phyloP scores from a whole-genome alignment of 2,113 vertebrate genomes.

The Pundamilia nyererei region DNA sequence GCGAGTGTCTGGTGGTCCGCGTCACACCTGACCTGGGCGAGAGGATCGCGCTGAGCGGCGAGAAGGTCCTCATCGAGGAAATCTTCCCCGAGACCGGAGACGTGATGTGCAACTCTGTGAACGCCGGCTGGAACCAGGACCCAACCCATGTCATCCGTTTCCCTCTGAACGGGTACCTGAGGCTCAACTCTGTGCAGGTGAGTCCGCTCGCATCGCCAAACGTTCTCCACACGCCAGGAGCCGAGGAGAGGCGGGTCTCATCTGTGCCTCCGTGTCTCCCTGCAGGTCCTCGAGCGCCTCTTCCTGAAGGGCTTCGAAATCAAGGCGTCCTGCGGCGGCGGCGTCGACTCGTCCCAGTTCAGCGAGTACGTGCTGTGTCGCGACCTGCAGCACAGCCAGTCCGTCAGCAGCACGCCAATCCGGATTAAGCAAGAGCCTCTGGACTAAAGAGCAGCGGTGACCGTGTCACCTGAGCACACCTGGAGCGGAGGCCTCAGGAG shows the following conservation, averaged over 20 bases:
- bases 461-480: neutral
- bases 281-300: slow-evolving; percentile 85
- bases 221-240: neutral
- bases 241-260: neutral
- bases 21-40: slow-evolving; percentile 88
- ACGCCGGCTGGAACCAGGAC: slow-evolving; percentile 92
- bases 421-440: slow-evolving; percentile 92
- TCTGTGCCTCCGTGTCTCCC: neutral
- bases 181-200: slow-evolving; percentile 90
- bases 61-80: slow-evolving; percentile 90
- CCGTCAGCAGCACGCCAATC: slow-evolving; percentile 72
- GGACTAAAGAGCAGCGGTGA: slow-evolving; percentile 66
- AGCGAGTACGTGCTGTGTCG: slow-evolving; percentile 88
- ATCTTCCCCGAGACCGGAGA: slow-evolving; percentile 88
- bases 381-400: slow-evolving; percentile 73
- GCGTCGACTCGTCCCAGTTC: slow-evolving; percentile 91
- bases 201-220: neutral
- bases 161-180: slow-evolving; percentile 87
- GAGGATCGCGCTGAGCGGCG: slow-evolving; percentile 84
- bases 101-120: slow-evolving; percentile 91
- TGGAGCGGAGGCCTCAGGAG: rapidly evolving
- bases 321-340: slow-evolving; percentile 82
- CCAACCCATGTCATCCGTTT: slow-evolving; percentile 90
- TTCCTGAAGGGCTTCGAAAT: slow-evolving; percentile 85
- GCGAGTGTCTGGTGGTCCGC: slow-evolving; percentile 86